Evolutionary conservation across 1,140 invertebrate genomes (phyloP), one percentile per base, ranked within the genome.

Genomic region (Hylaeus volcanicus): DNA sequence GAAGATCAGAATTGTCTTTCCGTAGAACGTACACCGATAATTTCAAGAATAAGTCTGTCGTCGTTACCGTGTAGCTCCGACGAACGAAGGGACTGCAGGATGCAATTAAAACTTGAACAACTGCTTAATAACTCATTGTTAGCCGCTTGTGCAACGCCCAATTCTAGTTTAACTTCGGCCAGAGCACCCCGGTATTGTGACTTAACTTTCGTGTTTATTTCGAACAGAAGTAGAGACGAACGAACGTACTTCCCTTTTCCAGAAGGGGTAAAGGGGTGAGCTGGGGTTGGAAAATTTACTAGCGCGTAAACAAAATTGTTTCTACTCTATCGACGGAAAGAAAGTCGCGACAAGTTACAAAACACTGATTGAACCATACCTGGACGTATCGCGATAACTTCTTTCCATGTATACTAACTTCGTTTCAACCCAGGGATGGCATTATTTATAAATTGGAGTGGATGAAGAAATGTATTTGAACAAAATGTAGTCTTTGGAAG

Each of bases 61-160:
- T 79, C 63, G 71, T 82, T 74, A 78, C 55, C 26, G 11, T 56
- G 56, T 65, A 86, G 73, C 81, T 68, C 43, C 53, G 60, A 11
- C 26, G 81, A 82, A 82, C 60, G 51, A 12, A 56, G 55, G 71
- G 39, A 81, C 61, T 77, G 26, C 68, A 75, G 71, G 81, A 90
- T 86, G 84, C 85, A 90, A 90, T 91, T 91, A 89, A 90, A 91
- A 91, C 84, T 90, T 89, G 71, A 87, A 87, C 83, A 90, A 91
- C 81, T 87, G 86, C 81, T 91, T 89, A 86, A 89, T 89, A 89
- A 90, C 80, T 91, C 88, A 87, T 87, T 79, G 76, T 87, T 81
- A 88, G 80, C 84, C 79, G 88, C 84, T 89, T 90, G 70, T 88
- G 83, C 83, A 85, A 81, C 81, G 75, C 76, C 81, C 81, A 83